Percentiles rank a stretch among this genome's conserved stretches.
Evolutionary conservation across 2,797 vertebrate species (phyloP).

Genomic region (Centropyge bicolor): DNA sequence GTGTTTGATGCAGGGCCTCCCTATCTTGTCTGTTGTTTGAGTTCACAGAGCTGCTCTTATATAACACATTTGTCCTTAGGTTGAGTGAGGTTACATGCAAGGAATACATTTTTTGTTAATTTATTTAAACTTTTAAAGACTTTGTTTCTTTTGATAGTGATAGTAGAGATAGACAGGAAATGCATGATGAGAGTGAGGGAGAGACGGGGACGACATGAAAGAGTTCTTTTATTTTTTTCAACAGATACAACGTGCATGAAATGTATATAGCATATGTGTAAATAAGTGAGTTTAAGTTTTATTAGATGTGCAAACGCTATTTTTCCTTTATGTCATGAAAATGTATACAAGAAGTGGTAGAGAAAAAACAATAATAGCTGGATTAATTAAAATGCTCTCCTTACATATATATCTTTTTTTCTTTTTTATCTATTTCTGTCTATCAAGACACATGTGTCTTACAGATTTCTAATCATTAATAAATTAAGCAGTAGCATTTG

Average conservation of each 20-base stretch:
- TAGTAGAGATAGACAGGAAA: neutral
- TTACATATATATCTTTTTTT: neutral
- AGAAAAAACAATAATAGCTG: neutral
- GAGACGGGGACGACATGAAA: neutral
- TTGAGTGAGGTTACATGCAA: neutral
- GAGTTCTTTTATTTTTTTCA: neutral
- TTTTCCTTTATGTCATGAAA: neutral
- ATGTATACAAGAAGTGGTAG: neutral
- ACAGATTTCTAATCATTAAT: neutral
- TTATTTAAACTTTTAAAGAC: neutral
- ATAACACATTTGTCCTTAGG: neutral
- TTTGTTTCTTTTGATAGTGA: too few relatives aligned
- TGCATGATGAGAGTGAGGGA: neutral
- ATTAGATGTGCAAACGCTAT: neutral
- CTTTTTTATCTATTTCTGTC: neutral
- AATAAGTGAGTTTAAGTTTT: neutral
- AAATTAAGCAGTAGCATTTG: neutral
- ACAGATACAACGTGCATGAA: neutral
- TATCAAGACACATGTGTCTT: neutral
- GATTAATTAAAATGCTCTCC: neutral
- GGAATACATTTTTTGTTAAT: too few relatives aligned
- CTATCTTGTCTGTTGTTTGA: constrained; percentile 3
- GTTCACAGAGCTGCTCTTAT: neutral
- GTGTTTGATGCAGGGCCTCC: constrained; percentile 14
- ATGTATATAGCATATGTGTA: neutral